Evolutionary conservation across 2,888 invertebrate genomes (phyloP).

Genomic region (Agrochola circellaris): DNA sequence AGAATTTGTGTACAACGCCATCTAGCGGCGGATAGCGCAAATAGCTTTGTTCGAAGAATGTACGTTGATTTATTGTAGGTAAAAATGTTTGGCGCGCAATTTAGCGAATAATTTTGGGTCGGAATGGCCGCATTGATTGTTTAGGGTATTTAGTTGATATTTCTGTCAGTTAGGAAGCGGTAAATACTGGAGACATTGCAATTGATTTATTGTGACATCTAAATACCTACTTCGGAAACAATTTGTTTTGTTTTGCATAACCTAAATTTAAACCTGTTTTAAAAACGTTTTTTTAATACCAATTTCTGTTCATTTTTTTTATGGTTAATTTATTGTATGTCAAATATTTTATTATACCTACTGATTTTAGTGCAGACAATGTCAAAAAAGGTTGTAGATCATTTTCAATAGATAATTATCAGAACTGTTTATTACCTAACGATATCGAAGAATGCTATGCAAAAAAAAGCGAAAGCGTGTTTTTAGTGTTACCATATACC

Average conservation of each 20-base stretch:
- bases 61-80: slow-evolving; percentile 69
- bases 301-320: neutral
- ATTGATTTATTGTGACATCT: neutral
- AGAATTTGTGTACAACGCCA: slow-evolving; percentile 77
- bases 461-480: no score
- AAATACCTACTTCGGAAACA: neutral
- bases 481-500: neutral
- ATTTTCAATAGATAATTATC: no score
- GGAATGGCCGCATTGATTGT: slow-evolving; percentile 59
- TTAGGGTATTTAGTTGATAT: slow-evolving; percentile 40
- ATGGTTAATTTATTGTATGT: neutral
- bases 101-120: slow-evolving; percentile 50
- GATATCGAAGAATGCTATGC: no score
- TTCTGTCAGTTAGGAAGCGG: slow-evolving; percentile 4
- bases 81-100: slow-evolving; percentile 62
- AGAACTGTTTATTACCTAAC: no score
- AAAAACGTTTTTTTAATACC: neutral
- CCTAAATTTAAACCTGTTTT: no score
- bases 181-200: neutral
- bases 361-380: neutral
- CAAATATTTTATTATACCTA: neutral
- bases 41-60: slow-evolving; percentile 63
- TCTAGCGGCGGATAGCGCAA: slow-evolving; percentile 78
- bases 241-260: no score
- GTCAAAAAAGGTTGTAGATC: neutral